phyloP scores from a whole-genome alignment of 1,140 invertebrate genomes.

The Halyomorpha halys region DNA sequence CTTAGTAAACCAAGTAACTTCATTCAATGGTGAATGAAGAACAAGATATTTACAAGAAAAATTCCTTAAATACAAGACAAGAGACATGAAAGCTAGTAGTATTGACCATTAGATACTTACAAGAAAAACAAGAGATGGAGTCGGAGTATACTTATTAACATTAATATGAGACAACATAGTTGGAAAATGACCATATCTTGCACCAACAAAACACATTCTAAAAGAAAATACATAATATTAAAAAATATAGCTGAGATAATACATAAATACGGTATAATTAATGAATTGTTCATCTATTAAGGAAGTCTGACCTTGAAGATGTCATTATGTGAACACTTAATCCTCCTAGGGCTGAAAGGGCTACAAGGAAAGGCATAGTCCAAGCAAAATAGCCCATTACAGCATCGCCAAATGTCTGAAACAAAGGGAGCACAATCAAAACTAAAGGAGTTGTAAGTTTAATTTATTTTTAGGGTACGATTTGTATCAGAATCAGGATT shows the following conservation, averaged over 20 bases:
- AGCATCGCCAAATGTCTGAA: slow-evolving; percentile 68
- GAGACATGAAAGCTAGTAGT: too few relatives aligned
- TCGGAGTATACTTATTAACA: slow-evolving; percentile 66
- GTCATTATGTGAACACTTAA: slow-evolving; percentile 83
- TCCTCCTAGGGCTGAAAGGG: slow-evolving; percentile 73
- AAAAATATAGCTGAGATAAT: neutral
- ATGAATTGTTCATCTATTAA: neutral
- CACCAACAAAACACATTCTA: slow-evolving; percentile 82
- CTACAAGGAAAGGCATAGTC: slow-evolving; percentile 76
- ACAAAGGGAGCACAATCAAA: slow-evolving; percentile 23
- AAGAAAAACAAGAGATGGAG: slow-evolving; percentile 74
- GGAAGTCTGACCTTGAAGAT: slow-evolving; percentile 44
- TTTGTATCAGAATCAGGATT: too few relatives aligned
- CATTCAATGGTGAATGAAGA: too few relatives aligned
- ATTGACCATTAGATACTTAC: slow-evolving; percentile 42
- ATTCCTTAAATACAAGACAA: too few relatives aligned
- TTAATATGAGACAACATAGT: slow-evolving; percentile 74
- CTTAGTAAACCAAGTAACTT: too few relatives aligned
- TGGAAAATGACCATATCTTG: slow-evolving; percentile 81
- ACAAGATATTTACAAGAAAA: too few relatives aligned
- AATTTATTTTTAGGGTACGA: too few relatives aligned
- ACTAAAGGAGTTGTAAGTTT: neutral
- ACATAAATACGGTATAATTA: too few relatives aligned
- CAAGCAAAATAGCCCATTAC: slow-evolving; percentile 59
- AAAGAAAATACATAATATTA: slow-evolving; percentile 17